phyloP scores from a whole-genome alignment of 2,113 vertebrate genomes.

The Lycocorax pyrrhopterus region DNA sequence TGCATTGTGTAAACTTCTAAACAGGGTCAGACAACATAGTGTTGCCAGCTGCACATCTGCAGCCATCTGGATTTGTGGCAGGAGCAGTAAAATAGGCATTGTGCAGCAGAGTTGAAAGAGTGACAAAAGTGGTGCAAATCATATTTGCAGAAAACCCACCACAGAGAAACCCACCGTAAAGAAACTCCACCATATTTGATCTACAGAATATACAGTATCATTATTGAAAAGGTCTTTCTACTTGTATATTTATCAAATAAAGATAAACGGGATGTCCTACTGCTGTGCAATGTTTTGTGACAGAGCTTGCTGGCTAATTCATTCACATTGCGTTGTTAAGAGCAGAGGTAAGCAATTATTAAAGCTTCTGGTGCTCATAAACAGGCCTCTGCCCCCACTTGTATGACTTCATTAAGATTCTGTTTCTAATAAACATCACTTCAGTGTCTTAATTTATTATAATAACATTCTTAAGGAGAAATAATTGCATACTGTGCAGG shows the following conservation, averaged over 20 bases:
- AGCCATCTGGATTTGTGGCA: constrained; percentile 52
- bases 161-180: background rate
- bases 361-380: background rate
- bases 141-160: constrained; percentile 22
- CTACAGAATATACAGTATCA: background rate
- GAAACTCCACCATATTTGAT: background rate
- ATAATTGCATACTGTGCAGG: background rate
- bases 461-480: background rate
- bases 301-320: background rate
- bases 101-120: constrained; percentile 15
- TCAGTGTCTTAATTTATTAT: background rate
- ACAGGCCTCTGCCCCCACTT: background rate
- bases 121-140: background rate
- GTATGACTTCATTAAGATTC: background rate
- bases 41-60: constrained; percentile 61
- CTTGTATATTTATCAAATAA: background rate
- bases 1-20: constrained; percentile 55
- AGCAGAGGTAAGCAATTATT: background rate
- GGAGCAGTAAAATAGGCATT: constrained; percentile 29
- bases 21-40: constrained; percentile 54
- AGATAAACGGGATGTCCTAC: background rate
- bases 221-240: background rate
- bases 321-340: background rate
- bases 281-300: background rate
- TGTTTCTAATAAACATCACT: background rate